phyloP scores from a whole-genome alignment of 2,797 vertebrate genomes.

The Tokudaia muenninki region DNA sequence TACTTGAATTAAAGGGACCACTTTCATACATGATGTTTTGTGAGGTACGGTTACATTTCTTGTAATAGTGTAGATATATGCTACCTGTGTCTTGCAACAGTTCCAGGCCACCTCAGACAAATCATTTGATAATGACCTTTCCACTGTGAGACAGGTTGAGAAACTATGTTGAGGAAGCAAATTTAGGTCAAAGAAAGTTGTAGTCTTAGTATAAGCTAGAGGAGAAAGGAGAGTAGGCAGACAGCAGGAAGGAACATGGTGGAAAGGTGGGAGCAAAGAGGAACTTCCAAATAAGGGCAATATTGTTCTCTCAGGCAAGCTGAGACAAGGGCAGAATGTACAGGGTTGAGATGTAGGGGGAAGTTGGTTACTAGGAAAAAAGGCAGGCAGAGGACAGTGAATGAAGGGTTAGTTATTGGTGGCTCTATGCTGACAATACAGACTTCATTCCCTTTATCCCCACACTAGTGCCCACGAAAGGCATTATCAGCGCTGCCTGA shows the following conservation, averaged over 20 bases:
- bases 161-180: not conserved
- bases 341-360: not conserved
- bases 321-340: not conserved
- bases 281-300: no score
- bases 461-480: not conserved
- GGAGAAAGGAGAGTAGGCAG: not conserved
- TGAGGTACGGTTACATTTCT: no score
- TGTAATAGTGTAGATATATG: not conserved
- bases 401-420: no score
- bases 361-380: not conserved
- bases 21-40: not conserved
- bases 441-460: not conserved
- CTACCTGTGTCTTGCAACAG: not conserved
- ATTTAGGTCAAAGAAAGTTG: not conserved
- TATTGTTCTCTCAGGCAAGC: not conserved
- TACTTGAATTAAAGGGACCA: not conserved
- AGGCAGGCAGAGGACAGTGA: not conserved
- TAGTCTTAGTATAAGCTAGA: not conserved
- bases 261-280: fast-evolving
- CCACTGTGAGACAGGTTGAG: not conserved
- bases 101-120: not conserved
- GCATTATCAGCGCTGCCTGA: not conserved
- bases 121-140: not conserved
- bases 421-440: not conserved
- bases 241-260: not conserved